phyloP scores from a whole-genome alignment of 2,113 vertebrate species.

The Siniperca chuatsi region DNA sequence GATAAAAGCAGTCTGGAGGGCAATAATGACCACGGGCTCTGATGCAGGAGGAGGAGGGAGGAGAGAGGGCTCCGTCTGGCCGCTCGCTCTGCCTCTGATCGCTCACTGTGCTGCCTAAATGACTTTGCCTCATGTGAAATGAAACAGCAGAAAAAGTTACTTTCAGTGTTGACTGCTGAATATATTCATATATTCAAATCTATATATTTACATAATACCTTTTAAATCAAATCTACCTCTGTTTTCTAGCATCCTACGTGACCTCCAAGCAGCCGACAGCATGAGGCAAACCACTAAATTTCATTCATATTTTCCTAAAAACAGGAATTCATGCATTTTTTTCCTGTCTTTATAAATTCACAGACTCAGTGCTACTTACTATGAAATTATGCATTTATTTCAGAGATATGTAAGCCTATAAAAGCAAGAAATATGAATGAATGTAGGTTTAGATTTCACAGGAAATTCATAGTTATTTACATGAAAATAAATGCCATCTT shows the following conservation, averaged over 20 bases:
- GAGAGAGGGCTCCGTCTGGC: slow-evolving; percentile 24
- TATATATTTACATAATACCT: neutral
- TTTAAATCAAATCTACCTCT: neutral
- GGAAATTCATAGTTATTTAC: neutral
- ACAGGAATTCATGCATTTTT: neutral
- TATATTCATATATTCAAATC: slow-evolving; percentile 13
- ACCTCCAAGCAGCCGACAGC: neutral
- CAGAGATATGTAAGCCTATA: neutral
- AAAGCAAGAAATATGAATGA: neutral
- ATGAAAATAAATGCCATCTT: neutral
- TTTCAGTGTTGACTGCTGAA: neutral
- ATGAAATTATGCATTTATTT: neutral
- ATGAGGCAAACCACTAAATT: neutral
- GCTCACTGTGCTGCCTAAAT: slow-evolving; percentile 4
- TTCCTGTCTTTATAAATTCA: neutral
- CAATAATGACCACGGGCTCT: slow-evolving; percentile 70
- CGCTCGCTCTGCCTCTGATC: slow-evolving; percentile 20
- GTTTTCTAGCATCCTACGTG: neutral
- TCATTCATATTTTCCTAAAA: neutral
- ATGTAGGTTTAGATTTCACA: neutral
- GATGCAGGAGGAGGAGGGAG: slow-evolving; percentile 38
- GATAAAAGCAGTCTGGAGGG: slow-evolving; percentile 81
- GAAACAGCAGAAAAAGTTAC: slow-evolving; percentile 37
- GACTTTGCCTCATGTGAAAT: slow-evolving; percentile 24
- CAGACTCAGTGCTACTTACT: neutral